Percentiles rank a stretch among this genome's conserved stretches.
Evolutionary conservation across 2,113 vertebrate genomes (phyloP).

Genomic region (Petrocephalus zakoni): DNA sequence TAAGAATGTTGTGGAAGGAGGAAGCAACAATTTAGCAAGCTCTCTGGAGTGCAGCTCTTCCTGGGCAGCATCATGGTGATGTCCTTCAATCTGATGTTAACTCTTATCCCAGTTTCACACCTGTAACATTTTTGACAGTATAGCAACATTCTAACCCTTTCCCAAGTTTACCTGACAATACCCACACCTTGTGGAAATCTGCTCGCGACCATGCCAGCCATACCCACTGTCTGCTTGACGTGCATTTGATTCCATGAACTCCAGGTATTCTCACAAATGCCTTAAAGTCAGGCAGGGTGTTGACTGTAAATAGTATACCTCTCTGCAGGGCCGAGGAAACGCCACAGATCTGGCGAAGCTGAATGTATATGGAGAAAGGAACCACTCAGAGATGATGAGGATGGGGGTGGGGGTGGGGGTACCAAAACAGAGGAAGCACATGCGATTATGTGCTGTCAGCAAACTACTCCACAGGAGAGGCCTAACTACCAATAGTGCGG

Average conservation of each 20-base stretch:
- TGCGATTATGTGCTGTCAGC: constrained; percentile 7
- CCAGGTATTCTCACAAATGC: not conserved
- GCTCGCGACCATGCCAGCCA: not conserved
- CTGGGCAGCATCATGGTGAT: too few species aligned
- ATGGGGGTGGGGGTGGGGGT: not conserved
- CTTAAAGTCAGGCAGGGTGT: not conserved
- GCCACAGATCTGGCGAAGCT: not conserved
- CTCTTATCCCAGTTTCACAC: not conserved
- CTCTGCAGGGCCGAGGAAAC: not conserved
- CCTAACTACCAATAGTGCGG: not conserved
- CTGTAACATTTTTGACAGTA: not conserved
- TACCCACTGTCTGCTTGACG: not conserved
- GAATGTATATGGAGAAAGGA: not conserved
- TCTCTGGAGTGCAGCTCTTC: not conserved
- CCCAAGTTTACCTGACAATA: not conserved
- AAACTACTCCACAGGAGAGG: constrained; percentile 1
- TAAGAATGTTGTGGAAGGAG: not conserved
- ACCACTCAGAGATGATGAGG: not conserved
- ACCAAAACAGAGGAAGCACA: not conserved
- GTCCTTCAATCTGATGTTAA: not conserved
- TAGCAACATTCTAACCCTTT: not conserved
- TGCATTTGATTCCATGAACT: not conserved
- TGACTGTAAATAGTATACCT: not conserved
- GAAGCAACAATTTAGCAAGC: not conserved
- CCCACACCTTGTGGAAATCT: not conserved